phyloP scores from a whole-genome alignment of 2,113 vertebrate genomes.

The Salvelinus namaycush region DNA sequence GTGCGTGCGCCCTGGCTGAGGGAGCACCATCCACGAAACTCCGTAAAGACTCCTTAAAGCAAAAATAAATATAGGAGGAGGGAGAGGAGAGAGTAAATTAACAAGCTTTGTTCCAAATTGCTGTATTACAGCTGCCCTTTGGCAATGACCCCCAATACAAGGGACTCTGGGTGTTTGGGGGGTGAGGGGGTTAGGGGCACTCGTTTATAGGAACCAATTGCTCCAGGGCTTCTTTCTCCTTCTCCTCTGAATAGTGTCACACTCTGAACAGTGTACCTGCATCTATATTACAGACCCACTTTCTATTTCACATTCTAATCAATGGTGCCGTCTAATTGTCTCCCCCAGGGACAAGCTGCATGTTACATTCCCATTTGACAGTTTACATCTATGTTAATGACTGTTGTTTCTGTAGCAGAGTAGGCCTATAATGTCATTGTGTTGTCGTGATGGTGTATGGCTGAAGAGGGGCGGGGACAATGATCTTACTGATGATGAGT shows the following conservation, averaged over 20 bases:
- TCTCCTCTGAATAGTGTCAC: slow-evolving; percentile 41
- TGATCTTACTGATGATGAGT: too few species aligned
- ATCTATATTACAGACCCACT: slow-evolving; percentile 32
- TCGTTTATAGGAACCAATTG: slow-evolving; percentile 58
- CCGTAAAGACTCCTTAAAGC: slow-evolving; percentile 47
- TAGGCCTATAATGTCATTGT: too few species aligned
- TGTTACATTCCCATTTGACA: slow-evolving; percentile 11
- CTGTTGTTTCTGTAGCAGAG: too few species aligned
- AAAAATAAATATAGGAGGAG: slow-evolving; percentile 53
- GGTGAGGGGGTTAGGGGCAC: slow-evolving; percentile 40
- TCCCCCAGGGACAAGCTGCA: slow-evolving; percentile 14
- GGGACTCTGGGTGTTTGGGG: slow-evolving; percentile 39
- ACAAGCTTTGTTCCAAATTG: slow-evolving; percentile 66
- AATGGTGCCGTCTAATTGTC: slow-evolving; percentile 11
- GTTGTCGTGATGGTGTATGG: neutral
- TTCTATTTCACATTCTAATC: slow-evolving; percentile 53
- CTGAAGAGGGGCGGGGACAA: too few species aligned
- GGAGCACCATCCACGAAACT: slow-evolving; percentile 38
- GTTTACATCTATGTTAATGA: neutral
- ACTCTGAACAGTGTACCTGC: slow-evolving; percentile 28
- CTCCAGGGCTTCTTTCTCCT: slow-evolving; percentile 33
- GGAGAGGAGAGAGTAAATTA: slow-evolving; percentile 57
- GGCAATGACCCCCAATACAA: slow-evolving; percentile 62
- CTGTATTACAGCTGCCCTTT: slow-evolving; percentile 68
- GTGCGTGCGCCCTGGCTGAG: slow-evolving; percentile 14